A percentile compares a stretch with the other conserved stretches of the same genome.
Evolutionary conservation across 2,797 vertebrate genomes (phyloP).

Genomic region (Helarctos malayanus): DNA sequence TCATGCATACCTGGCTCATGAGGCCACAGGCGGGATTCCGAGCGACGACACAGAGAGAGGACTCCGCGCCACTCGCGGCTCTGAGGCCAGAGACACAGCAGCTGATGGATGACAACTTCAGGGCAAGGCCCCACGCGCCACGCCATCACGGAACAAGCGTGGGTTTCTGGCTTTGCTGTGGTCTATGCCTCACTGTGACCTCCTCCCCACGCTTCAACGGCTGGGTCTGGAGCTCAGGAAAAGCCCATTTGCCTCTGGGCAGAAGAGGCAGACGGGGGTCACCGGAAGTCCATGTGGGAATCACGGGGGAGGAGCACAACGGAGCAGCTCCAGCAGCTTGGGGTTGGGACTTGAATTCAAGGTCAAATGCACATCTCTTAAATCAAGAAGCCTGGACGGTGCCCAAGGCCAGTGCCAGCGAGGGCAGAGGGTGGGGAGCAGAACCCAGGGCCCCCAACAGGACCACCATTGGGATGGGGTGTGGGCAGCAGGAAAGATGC

Average conservation of each 20-base stretch:
- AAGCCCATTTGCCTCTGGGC: background rate
- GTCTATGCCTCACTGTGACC: background rate
- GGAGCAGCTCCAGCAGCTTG: too few species aligned
- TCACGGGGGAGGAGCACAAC: background rate
- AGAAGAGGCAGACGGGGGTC: background rate
- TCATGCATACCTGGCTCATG: rapidly evolving
- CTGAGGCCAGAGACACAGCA: background rate
- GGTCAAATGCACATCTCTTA: background rate
- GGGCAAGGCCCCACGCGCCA: rapidly evolving
- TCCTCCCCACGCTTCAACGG: rapidly evolving
- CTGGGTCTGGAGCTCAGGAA: background rate
- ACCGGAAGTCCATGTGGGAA: background rate
- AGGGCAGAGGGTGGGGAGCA: background rate
- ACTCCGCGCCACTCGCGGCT: rapidly evolving
- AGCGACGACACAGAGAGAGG: background rate
- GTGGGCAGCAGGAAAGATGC: background rate
- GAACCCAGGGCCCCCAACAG: background rate
- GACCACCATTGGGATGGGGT: background rate
- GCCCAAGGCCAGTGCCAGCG: background rate
- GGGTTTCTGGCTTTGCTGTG: background rate
- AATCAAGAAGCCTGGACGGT: background rate
- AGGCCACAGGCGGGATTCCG: background rate
- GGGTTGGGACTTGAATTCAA: background rate
- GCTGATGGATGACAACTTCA: rapidly evolving
- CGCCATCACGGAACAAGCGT: rapidly evolving